Conservation (phyloP, 37 sponge, comb jelly and placozoan genomes). For the Geodia barretti region DNA sequence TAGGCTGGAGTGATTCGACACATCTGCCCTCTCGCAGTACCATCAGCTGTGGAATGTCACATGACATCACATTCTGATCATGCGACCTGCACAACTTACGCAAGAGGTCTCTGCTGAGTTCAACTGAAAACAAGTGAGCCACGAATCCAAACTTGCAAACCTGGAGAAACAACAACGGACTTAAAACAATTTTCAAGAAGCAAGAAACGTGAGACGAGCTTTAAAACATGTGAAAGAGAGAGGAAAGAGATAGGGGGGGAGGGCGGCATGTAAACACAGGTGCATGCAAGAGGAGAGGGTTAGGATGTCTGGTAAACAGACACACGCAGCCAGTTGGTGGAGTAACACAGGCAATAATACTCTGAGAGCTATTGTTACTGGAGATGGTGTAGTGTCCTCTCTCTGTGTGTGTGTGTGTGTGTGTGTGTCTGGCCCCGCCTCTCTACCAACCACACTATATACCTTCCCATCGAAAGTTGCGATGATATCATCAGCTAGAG, state of each 20-base stretch:
- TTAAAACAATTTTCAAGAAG: too few species aligned
- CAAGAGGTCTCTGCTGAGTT: slow-evolving; percentile 63
- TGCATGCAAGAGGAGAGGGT: too few species aligned
- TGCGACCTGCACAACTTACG: slow-evolving; percentile 14
- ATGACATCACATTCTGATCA: neutral
- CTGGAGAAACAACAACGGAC: slow-evolving; percentile 36
- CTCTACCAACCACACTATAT: too few species aligned
- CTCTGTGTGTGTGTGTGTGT: neutral
- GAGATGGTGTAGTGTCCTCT: neutral
- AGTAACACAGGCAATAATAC: too few species aligned
- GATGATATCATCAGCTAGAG: slow-evolving; percentile 82
- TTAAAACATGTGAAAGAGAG: too few species aligned
- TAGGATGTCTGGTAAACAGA: too few species aligned
- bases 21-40: slow-evolving; percentile 72
- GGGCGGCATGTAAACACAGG: too few species aligned
- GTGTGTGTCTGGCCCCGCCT: neutral
- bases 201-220: too few species aligned
- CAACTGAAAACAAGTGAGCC: slow-evolving; percentile 79
- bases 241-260: neutral
- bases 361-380: too few species aligned
- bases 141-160: slow-evolving; percentile 89
- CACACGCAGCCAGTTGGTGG: too few species aligned
- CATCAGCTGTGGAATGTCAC: slow-evolving; percentile 61
- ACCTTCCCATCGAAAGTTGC: slow-evolving; percentile 78
- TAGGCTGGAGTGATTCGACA: slow-evolving; percentile 74